Conservation (phyloP, 2,888 invertebrate species). For the Melieria picta region DNA sequence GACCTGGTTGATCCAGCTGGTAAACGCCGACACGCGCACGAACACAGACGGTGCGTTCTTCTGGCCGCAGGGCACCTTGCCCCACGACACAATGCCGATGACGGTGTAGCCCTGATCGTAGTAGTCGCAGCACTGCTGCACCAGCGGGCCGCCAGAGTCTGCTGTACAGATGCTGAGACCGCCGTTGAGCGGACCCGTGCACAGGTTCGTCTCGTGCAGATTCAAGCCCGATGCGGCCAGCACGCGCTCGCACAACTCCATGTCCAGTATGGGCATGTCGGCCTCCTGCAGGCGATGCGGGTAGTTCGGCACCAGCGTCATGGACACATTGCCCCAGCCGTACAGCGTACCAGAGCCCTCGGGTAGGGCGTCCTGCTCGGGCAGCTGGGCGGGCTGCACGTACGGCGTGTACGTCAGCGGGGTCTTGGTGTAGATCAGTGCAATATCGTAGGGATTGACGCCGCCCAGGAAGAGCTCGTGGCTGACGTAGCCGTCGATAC, state of each 20-base stretch:
- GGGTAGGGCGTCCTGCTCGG: slow-evolving; percentile 52
- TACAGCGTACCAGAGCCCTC: slow-evolving; percentile 60
- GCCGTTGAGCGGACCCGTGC: slow-evolving; percentile 62
- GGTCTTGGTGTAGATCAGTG: slow-evolving; percentile 58
- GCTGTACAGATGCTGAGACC: slow-evolving; percentile 63
- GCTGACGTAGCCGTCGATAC: slow-evolving; percentile 57
- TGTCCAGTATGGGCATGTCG: slow-evolving; percentile 59
- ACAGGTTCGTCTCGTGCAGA: slow-evolving; percentile 62
- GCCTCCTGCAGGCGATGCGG: slow-evolving; percentile 59
- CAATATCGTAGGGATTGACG: slow-evolving; percentile 62
- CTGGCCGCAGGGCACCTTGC: slow-evolving; percentile 66
- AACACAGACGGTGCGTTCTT: slow-evolving; percentile 67
- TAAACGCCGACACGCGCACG: slow-evolving; percentile 67
- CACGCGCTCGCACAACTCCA: slow-evolving; percentile 56
- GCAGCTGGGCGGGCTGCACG: slow-evolving; percentile 58
- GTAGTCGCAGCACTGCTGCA: slow-evolving; percentile 57
- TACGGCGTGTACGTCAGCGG: slow-evolving; percentile 55
- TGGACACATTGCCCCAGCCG: slow-evolving; percentile 64
- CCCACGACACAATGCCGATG: slow-evolving; percentile 69
- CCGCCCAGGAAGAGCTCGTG: slow-evolving; percentile 62
- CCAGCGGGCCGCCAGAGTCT: slow-evolving; percentile 62
- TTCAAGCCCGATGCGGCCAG: slow-evolving; percentile 55
- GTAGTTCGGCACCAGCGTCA: slow-evolving; percentile 58
- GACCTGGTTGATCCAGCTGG: slow-evolving; percentile 63
- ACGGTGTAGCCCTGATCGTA: slow-evolving; percentile 51